phyloP scores from a whole-genome alignment of 2,113 vertebrate genomes.

The Etia nguti region DNA sequence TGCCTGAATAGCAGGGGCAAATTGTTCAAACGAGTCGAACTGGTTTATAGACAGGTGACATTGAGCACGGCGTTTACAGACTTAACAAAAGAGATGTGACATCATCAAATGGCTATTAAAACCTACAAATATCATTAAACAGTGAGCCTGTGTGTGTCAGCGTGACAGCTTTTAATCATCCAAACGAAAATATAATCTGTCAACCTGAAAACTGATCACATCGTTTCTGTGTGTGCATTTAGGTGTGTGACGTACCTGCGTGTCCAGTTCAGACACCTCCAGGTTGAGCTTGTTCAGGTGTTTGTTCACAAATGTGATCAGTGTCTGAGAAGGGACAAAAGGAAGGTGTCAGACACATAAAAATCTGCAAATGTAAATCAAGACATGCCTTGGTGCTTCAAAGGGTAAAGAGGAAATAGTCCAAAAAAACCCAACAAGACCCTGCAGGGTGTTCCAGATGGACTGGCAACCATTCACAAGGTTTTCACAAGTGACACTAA shows the following conservation, averaged over 20 bases:
- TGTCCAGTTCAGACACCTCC: conserved; percentile 96
- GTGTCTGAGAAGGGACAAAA: conserved; percentile 76
- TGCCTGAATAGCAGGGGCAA: neutral
- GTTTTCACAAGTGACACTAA: neutral
- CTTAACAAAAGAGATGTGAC: too few relatives aligned
- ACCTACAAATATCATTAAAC: neutral
- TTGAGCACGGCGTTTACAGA: neutral
- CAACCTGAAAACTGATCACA: neutral
- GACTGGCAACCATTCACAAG: rapidly evolving
- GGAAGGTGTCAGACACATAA: neutral
- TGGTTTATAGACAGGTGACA: neutral
- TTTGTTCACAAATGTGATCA: conserved; percentile 99
- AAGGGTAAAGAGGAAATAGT: neutral
- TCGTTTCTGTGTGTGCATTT: neutral
- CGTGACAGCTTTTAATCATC: neutral
- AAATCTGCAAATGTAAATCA: neutral
- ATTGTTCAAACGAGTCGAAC: neutral
- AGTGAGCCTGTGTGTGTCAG: neutral
- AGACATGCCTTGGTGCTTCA: neutral
- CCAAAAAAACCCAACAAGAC: neutral
- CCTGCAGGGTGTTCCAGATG: neutral
- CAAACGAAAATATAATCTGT: neutral
- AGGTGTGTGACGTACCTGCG: conserved; percentile 79
- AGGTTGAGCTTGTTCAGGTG: conserved; percentile 97
- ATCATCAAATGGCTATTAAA: neutral